phyloP scores from a whole-genome alignment of 1,140 invertebrate species.

The Ooceraea biroi region DNA sequence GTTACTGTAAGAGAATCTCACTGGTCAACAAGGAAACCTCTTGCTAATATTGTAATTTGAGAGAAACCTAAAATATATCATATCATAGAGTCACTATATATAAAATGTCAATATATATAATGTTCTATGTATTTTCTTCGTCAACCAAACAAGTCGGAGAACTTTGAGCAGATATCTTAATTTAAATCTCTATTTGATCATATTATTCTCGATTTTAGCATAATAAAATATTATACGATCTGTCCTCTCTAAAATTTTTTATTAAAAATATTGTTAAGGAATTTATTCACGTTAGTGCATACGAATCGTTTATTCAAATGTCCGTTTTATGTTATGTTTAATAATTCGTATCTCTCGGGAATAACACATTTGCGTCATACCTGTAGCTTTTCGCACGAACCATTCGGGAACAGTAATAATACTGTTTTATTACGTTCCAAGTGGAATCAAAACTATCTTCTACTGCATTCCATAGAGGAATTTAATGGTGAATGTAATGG shows the following conservation, averaged over 20 bases:
- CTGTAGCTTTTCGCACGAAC: constrained; percentile 24
- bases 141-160: background rate
- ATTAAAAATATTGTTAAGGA: background rate
- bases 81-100: too few species aligned
- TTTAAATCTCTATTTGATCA: background rate
- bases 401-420: constrained; percentile 38
- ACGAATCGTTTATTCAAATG: constrained; percentile 35
- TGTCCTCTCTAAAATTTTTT: background rate
- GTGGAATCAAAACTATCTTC: constrained; percentile 20
- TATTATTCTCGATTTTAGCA: background rate
- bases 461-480: constrained; percentile 3
- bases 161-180: background rate
- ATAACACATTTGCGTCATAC: constrained; percentile 35
- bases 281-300: background rate
- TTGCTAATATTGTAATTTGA: background rate
- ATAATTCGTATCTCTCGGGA: constrained; percentile 19
- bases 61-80: background rate
- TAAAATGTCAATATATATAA: background rate
- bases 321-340: constrained; percentile 27
- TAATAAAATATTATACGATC: background rate
- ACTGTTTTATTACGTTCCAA: constrained; percentile 37
- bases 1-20: background rate
- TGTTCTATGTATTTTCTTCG: background rate
- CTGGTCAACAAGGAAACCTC: constrained; percentile 8
- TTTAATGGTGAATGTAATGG: constrained; percentile 45